Evolutionary conservation across 2,888 invertebrate species (phyloP), one percentile per base, ranked within the genome.

Genomic region (Hirtodrosophila duncani): DNA sequence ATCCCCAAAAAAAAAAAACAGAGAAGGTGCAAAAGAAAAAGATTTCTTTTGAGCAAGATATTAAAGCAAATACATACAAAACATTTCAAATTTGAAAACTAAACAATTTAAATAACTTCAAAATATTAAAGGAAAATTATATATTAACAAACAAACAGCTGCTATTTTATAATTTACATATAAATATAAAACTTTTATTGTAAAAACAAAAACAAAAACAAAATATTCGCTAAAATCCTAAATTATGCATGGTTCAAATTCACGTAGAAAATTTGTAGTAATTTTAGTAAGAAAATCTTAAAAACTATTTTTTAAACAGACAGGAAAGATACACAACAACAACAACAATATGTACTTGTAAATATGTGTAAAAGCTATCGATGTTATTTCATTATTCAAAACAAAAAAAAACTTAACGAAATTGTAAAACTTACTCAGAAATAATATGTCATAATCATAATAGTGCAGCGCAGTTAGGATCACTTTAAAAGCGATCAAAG

Each of bases 191-290:
- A 58, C 21, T 63, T 43, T 61, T 37, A 55, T 50, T 43, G 71
- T 52, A 61, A 43, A 64, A 52, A 41, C 36, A 27, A 31, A 7
- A 13, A 16, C 24, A 52, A 29, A 38, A 26, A 50, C 23, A 42
- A 56, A 52, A 45, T 55, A 58, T 52, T 43, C 53, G 53, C 39
- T 38, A 63, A 50, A 44, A n/a, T n/a, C 31, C 30, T 42, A 52
- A 57, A 61, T 44, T 57, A 41, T 71, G 57, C 70, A 74, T 65
- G 68, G 68, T 77, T 77, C 57, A 57, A 57, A 67, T 49, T 49
- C 13, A 16, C 45, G 51, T 81, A 71, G 74, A 34, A 71, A 81
- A 72, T 72, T 67, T 80, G 51, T 72, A 64, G 56, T 41, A 61
- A 61, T 77, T 63, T 50, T 77, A 71, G 48, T 34, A 31, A 42